Evolutionary conservation across 2,113 vertebrate species (phyloP).

Genomic region (Hippoglossus stenolepis): DNA sequence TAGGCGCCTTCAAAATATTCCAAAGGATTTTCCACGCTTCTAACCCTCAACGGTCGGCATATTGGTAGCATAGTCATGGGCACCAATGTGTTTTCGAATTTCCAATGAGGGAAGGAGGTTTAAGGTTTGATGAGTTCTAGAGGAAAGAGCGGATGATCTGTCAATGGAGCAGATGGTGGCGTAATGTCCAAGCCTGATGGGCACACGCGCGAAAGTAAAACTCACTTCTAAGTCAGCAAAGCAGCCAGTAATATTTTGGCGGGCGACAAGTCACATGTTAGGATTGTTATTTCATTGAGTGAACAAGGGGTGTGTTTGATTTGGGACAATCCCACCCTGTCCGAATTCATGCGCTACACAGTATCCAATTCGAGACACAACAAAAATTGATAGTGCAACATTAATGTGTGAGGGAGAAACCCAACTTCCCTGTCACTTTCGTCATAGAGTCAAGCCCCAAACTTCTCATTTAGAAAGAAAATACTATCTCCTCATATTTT

Average conservation of each 20-base stretch:
- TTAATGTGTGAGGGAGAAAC: constrained; percentile 9
- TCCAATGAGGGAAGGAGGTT: not conserved
- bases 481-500: constrained; percentile 32
- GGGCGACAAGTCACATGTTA: not conserved
- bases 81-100: not conserved
- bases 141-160: not conserved
- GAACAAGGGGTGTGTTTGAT: too few species aligned
- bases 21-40: too few species aligned
- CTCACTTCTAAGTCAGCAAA: not conserved
- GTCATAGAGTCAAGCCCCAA: constrained; percentile 9
- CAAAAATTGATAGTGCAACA: not conserved
- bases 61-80: not conserved
- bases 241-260: not conserved
- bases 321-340: not conserved
- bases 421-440: constrained; percentile 7
- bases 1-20: too few species aligned
- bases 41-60: too few species aligned
- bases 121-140: not conserved
- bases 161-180: not conserved
- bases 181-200: not conserved
- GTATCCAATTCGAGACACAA: not conserved
- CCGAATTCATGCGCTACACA: not conserved
- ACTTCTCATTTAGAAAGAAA: constrained; percentile 44
- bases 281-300: not conserved
- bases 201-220: not conserved